Conservation (phyloP, 1,140 invertebrate species). For the Apocrypta bakeri region DNA sequence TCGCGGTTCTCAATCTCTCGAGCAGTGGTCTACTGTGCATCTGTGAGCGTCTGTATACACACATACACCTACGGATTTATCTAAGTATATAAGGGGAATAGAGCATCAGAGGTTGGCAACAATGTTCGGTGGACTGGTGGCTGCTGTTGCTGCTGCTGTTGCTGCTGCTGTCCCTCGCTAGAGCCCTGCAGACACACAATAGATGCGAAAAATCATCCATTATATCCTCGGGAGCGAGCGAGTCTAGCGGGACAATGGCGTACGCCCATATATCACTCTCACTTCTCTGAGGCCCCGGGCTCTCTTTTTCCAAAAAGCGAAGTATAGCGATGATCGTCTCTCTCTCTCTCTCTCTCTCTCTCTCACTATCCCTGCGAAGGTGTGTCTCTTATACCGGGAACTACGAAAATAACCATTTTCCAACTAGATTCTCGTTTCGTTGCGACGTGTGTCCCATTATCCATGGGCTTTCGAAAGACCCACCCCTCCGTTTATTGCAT, state of each 20-base stretch:
- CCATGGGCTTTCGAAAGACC: constrained; percentile 46
- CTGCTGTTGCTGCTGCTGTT: not conserved
- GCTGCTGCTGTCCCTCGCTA: constrained; percentile 30
- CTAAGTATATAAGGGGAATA: constrained; percentile 20
- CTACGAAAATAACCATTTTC: constrained; percentile 51
- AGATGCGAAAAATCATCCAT: constrained; percentile 73
- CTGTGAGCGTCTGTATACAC: not conserved
- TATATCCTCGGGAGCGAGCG: constrained; percentile 64
- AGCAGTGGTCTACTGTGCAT: not conserved
- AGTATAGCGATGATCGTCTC: constrained; percentile 56
- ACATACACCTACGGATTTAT: no score
- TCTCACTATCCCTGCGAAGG: not conserved
- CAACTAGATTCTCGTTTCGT: constrained; percentile 59
- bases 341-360: constrained; percentile 40
- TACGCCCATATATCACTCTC: constrained; percentile 73
- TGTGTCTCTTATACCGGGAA: constrained; percentile 26
- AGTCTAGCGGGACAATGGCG: constrained; percentile 65
- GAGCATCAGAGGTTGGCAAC: constrained; percentile 61
- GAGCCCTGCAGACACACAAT: constrained; percentile 68
- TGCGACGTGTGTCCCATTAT: constrained; percentile 41
- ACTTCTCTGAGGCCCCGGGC: constrained; percentile 18
- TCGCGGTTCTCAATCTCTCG: constrained; percentile 37
- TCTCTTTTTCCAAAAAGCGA: constrained; percentile 65
- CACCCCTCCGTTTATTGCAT: constrained; percentile 50
- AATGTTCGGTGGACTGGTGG: constrained; percentile 62